Conservation (phyloP, 2,888 invertebrate species). For the Scaeva pyrastri region DNA sequence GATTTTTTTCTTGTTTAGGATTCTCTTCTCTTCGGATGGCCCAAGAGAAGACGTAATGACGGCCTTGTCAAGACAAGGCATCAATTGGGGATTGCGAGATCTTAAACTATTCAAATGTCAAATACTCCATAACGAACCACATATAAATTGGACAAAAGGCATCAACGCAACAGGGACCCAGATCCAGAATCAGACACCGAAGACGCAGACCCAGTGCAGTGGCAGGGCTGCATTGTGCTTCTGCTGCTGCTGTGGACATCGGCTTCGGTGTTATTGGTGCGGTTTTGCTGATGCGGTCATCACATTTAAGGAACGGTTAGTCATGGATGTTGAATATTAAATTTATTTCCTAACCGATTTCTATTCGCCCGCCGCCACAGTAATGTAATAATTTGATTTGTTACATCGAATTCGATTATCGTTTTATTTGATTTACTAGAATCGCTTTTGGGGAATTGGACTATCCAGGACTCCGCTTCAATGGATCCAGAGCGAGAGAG, state of each 20-base stretch:
- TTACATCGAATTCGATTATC: conserved; percentile 73
- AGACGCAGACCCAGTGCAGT: neutral
- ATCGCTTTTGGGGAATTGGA: conserved; percentile 70
- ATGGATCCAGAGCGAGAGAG: neutral
- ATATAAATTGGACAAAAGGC: conserved; percentile 55
- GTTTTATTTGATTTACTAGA: conserved; percentile 73
- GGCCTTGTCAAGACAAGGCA: conserved; percentile 20
- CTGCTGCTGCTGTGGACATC: neutral
- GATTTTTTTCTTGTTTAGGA: neutral
- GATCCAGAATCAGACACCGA: no score
- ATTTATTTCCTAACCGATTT: conserved; percentile 66
- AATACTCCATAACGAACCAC: conserved; percentile 63
- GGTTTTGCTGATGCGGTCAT: conserved; percentile 58
- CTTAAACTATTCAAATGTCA: conserved; percentile 49
- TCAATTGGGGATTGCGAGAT: neutral
- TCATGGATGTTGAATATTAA: conserved; percentile 28
- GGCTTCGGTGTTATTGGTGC: conserved; percentile 37
- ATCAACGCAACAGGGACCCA: no score
- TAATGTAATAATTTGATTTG: conserved; percentile 71
- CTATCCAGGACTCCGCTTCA: conserved; percentile 11
- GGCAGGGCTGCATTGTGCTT: neutral
- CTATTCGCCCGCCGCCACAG: conserved; percentile 67
- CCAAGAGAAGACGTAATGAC: neutral
- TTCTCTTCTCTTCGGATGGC: conserved; percentile 37
- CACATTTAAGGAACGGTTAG: conserved; percentile 66